Percentiles rank a stretch among this genome's conserved stretches.
These are phyloP conservation scores for Oscheius sp. DNA, from an alignment of 2,888 invertebrate species.

Conservation along the genomic window DNA sequence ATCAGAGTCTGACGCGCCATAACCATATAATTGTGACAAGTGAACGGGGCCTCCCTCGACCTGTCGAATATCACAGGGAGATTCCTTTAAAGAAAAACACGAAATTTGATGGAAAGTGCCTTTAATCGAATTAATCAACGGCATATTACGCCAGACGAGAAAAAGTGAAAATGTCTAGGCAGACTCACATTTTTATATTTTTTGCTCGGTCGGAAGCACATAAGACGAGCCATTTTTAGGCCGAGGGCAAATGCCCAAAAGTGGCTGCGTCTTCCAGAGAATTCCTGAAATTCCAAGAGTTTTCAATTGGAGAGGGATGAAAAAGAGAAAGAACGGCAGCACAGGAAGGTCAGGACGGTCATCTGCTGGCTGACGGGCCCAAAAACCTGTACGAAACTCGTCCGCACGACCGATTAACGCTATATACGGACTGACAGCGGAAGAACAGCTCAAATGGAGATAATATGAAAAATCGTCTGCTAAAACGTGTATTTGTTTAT, in stretches of 20 bases:
- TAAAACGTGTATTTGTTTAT: not conserved
- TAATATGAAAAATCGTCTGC: not conserved
- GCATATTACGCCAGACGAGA: not conserved
- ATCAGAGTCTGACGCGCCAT: not conserved
- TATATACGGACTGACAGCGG: slow-evolving; percentile 23
- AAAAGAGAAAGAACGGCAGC: slow-evolving; percentile 8
- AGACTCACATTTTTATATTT: slow-evolving; percentile 15
- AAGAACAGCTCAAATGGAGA: not conserved
- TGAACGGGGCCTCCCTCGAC: not conserved
- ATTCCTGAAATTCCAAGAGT: not conserved
- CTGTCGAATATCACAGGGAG: not conserved
- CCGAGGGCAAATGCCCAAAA: slow-evolving; percentile 9
- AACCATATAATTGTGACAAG: not conserved
- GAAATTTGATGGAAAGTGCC: slow-evolving; percentile 4
- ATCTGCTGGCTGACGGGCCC: slow-evolving; percentile 17
- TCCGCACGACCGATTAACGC: slow-evolving; percentile 30
- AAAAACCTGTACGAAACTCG: slow-evolving; percentile 35
- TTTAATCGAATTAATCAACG: slow-evolving; percentile 24
- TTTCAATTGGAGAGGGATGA: too few relatives aligned
- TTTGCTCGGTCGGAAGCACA: slow-evolving; percentile 37
- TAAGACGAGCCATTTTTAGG: slow-evolving; percentile 32
- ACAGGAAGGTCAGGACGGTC: slow-evolving; percentile 26
- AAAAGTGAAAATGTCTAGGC: not conserved
- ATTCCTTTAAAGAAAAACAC: too few relatives aligned
- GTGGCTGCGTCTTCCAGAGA: not conserved